phyloP scores from a whole-genome alignment of 2,888 invertebrate genomes.

The Spisula solida region DNA sequence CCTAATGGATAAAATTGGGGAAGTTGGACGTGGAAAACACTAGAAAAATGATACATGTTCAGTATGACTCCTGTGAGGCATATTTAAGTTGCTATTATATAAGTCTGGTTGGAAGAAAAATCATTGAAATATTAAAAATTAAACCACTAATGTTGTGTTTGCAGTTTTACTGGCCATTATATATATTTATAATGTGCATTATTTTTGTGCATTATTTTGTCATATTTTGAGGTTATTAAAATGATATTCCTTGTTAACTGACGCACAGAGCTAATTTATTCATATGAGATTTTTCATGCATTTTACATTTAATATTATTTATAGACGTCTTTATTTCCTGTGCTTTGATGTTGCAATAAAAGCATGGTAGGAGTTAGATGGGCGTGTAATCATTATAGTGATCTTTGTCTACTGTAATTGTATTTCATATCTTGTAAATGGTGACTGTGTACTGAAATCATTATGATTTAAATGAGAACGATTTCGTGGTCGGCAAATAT shows the following conservation, averaged over 20 bases:
- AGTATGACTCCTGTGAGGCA: background rate
- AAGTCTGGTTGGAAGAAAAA: background rate
- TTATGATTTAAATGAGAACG: background rate
- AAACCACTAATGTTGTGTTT: background rate
- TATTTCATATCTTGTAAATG: background rate
- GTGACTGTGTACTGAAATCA: background rate
- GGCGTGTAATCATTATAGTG: conserved; percentile 2
- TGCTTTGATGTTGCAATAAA: conserved; percentile 21
- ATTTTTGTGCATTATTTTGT: too few relatives aligned
- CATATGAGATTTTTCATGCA: conserved; percentile 20
- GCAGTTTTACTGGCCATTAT: background rate
- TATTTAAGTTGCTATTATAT: background rate
- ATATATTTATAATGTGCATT: background rate
- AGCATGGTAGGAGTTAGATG: conserved; percentile 14
- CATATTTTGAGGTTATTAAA: background rate
- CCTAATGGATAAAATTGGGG: conserved; percentile 11
- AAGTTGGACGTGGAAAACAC: background rate
- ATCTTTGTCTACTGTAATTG: background rate
- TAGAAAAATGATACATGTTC: conserved; percentile 9
- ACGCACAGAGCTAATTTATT: background rate
- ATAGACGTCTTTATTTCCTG: conserved; percentile 16
- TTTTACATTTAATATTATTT: conserved; percentile 25
- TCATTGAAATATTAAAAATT: background rate
- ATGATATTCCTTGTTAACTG: background rate
- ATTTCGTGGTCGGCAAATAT: background rate